Base-by-base conservation (phyloP, 1,140 invertebrate species). In the Musca vetustissima region DNA sequence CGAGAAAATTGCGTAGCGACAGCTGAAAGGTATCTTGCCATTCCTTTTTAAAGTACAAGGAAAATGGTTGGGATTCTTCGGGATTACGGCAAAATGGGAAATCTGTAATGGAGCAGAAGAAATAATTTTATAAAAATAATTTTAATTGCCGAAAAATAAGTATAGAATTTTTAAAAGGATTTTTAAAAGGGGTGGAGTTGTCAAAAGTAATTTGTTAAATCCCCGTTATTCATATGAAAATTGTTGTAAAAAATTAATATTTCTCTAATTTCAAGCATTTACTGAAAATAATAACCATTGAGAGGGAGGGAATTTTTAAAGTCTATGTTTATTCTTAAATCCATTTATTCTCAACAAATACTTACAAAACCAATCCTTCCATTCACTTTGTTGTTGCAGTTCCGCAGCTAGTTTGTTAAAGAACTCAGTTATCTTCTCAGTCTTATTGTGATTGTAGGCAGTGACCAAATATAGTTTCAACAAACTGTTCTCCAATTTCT, bases 341-440 rank as follows among this genome's bases (percentile, higher is more conserved):
- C 8, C 14, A 7, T 15, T 36, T 55, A 70, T 68, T 17, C 22
- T 4, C 14, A 25, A 59, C 8, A 8, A 4, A 8, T 59, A 85
- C 89, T 86, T 89, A 98, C 95, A 92, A 86, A 98, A 98, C 96
- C 96, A 98, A 75, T 98, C 96, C 78, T 92, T 96, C 94, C 96
- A 98, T 79, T 97, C 95, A 65, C 87, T 86, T 80, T 96, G 93
- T 66, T 90, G 91, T 79, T 96, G 93, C 25, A 98, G 78, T 76
- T 98, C 93, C 61, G 90, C 85, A 6, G 93, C 88, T 88, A 98
- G 89, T 85, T 92, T 95, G 25, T 87, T 87, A 80, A 98, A 94
- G 83, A 98, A 98, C 70, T 98, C 95, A 48, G 88, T 86, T 52
- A 97, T 88, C 84, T 93, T 95, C 22, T 97, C 95, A 55, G 88